phyloP scores from a whole-genome alignment of 2,888 invertebrate species.

The Cheiracanthium punctorium region DNA sequence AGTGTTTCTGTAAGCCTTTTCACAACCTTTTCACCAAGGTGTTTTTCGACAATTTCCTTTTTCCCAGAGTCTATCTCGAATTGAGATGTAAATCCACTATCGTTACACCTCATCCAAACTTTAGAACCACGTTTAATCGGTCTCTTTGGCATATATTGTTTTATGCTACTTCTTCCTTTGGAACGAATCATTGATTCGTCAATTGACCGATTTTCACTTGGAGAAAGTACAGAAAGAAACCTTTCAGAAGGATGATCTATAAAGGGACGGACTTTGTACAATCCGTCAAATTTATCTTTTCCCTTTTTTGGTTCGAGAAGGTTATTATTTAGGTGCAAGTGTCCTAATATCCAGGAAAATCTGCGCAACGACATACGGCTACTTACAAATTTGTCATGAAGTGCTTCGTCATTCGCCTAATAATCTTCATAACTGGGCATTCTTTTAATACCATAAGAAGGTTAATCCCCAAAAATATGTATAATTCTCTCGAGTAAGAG shows the following conservation, averaged over 20 bases:
- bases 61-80: constrained; percentile 33
- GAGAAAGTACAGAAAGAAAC: no score
- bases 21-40: not conserved
- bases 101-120: not conserved
- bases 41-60: not conserved
- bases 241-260: no score
- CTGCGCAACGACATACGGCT: no score
- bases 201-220: constrained; percentile 19
- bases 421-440: no score
- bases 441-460: not conserved
- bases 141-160: not conserved
- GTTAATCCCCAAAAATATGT: not conserved
- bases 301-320: no score
- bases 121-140: not conserved
- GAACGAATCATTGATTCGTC: constrained; percentile 33
- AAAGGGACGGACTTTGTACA: no score
- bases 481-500: not conserved
- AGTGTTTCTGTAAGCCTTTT: constrained; percentile 1
- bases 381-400: no score
- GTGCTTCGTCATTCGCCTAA: no score
- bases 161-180: constrained; percentile 1
- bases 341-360: no score
- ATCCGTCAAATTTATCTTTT: no score
- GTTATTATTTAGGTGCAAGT: no score
- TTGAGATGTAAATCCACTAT: constrained; percentile 16